Evolutionary conservation across 2,888 invertebrate species (phyloP).

Genomic region (Perdita meconis): DNA sequence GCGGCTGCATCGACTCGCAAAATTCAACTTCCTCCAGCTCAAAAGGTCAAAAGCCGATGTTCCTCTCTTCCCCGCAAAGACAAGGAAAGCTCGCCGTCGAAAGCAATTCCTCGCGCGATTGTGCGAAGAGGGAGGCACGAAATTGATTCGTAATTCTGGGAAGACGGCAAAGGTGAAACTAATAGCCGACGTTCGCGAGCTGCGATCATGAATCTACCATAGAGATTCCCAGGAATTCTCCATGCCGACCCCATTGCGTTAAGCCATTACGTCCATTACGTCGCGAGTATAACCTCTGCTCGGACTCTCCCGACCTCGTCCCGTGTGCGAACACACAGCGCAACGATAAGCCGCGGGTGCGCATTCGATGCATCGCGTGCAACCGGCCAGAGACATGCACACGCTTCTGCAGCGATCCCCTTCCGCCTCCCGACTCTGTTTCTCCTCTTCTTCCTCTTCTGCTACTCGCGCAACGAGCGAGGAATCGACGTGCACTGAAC

Average conservation of each 20-base stretch:
- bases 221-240: constrained; percentile 43
- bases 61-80: background rate
- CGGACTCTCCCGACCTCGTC: constrained; percentile 10
- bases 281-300: constrained; percentile 40
- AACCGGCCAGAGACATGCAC: constrained; percentile 42
- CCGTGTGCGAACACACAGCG: constrained; percentile 14
- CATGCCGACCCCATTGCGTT: constrained; percentile 51
- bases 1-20: background rate
- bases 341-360: constrained; percentile 36
- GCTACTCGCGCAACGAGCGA: background rate
- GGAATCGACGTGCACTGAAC: constrained; percentile 24
- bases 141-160: constrained; percentile 54
- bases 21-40: background rate
- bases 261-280: constrained; percentile 67
- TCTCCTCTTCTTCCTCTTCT: background rate
- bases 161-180: constrained; percentile 52
- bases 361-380: constrained; percentile 68
- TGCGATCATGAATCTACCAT: constrained; percentile 42
- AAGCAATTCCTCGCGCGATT: constrained; percentile 31
- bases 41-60: constrained; percentile 3
- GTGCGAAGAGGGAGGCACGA: constrained; percentile 27
- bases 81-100: constrained; percentile 19
- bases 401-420: constrained; percentile 37
- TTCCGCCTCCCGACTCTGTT: constrained; percentile 13
- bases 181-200: constrained; percentile 26